A percentile compares a stretch with the other conserved stretches of the same genome.
These are phyloP conservation scores for Erythrocebus patas DNA, from an alignment of 2,113 vertebrate genomes.

Conservation along the genomic window DNA sequence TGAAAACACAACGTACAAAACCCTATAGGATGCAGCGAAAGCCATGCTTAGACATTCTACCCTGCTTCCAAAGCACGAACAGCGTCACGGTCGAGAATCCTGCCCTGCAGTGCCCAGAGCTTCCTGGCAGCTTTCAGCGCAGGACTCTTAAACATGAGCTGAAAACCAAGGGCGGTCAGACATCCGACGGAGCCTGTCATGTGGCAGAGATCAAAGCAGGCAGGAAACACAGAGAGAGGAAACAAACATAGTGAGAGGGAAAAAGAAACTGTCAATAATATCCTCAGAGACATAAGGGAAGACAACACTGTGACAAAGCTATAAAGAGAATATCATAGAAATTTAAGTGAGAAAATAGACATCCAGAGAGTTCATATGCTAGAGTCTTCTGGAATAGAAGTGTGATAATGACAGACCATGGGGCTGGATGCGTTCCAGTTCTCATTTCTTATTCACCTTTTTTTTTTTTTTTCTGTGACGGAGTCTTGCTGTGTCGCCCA, in stretches of 20 bases:
- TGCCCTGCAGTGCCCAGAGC: background rate
- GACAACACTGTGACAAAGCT: background rate
- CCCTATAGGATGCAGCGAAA: background rate
- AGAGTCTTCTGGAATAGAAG: no score
- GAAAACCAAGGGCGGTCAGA: background rate
- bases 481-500: no score
- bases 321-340: background rate
- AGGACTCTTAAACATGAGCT: background rate
- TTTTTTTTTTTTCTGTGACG: no score
- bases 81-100: background rate
- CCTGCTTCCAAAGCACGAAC: background rate
- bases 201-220: background rate
- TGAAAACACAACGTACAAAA: background rate
- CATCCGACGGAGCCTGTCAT: background rate
- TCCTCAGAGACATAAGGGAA: background rate
- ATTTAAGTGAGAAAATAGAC: background rate
- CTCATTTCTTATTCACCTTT: background rate
- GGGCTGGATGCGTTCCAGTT: background rate
- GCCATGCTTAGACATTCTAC: background rate
- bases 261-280: background rate
- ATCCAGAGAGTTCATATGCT: no score
- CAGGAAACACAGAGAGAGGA: background rate
- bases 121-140: background rate
- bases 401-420: no score
- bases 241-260: background rate